Conservation (phyloP, 2,797 vertebrate species). For the Choloepus didactylus region DNA sequence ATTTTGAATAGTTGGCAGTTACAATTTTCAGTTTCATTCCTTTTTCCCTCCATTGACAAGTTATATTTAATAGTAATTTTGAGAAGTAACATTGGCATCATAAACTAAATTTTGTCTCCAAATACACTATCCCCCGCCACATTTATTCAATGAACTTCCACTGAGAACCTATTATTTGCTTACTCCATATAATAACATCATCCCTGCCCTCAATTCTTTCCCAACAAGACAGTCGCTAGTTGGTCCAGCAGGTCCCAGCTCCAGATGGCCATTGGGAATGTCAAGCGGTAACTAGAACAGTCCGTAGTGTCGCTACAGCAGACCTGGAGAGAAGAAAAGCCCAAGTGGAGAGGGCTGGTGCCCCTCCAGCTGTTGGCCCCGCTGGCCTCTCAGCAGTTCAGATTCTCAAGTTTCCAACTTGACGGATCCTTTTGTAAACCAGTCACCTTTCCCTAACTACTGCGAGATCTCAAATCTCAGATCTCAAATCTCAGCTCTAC, state of each 20-base stretch:
- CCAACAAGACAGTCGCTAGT: neutral
- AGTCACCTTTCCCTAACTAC: neutral
- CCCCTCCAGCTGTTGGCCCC: neutral
- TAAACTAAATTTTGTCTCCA: constrained; percentile 38
- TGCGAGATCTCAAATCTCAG: neutral
- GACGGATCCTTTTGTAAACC: constrained; percentile 10
- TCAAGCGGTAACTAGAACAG: neutral
- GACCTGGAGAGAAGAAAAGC: neutral
- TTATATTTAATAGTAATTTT: constrained; percentile 45
- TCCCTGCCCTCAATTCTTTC: constrained; percentile 35
- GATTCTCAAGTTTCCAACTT: neutral
- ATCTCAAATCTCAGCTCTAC: neutral
- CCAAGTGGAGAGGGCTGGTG: neutral
- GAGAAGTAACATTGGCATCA: neutral
- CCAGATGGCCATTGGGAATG: neutral
- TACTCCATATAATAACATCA: neutral
- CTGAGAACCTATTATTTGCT: neutral
- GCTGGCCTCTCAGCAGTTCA: neutral
- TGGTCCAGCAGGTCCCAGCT: neutral
- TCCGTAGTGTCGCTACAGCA: neutral
- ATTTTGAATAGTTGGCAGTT: neutral
- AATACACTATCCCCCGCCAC: neutral
- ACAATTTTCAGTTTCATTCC: constrained; percentile 47
- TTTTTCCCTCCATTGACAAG: neutral
- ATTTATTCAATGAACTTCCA: constrained; percentile 8